phyloP scores from a whole-genome alignment of 2,113 vertebrate genomes.

The Rutilus rutilus region DNA sequence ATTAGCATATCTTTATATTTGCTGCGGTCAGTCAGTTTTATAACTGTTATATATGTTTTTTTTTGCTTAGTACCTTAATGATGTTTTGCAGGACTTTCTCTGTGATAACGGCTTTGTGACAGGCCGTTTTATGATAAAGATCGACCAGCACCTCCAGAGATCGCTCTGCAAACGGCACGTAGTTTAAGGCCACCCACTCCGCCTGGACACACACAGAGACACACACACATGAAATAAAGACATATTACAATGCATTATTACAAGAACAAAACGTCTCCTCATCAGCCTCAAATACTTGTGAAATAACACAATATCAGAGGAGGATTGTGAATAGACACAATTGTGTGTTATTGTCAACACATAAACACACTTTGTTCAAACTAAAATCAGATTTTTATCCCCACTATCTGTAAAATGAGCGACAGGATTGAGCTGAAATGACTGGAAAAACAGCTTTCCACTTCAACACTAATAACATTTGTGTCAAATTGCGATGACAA shows the following conservation, averaged over 20 bases:
- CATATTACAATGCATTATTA: neutral
- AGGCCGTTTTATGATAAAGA: constrained; percentile 97
- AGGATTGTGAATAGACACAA: neutral
- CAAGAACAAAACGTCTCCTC: neutral
- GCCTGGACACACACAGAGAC: constrained; percentile 77
- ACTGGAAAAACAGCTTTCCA: constrained; percentile 1
- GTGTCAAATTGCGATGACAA: neutral
- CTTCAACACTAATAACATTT: neutral
- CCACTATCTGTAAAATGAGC: neutral
- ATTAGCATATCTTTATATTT: neutral
- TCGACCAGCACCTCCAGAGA: constrained; percentile 96
- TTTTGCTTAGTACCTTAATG: constrained; percentile 84
- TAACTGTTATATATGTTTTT: neutral
- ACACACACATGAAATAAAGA: constrained; percentile 48
- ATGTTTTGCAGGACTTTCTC: constrained; percentile 95
- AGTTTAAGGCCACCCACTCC: constrained; percentile 99
- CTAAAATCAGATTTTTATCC: neutral
- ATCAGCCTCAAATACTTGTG: neutral
- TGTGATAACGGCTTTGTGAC: constrained; percentile 97
- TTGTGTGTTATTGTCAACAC: neutral
- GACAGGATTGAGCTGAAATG: neutral
- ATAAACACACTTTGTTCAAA: neutral
- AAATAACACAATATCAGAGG: neutral
- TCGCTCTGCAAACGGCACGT: constrained; percentile 97
- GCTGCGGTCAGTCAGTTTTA: neutral